Evolutionary conservation across 2,797 vertebrate species (phyloP).

Genomic region (Dendrocincla fuliginosa): DNA sequence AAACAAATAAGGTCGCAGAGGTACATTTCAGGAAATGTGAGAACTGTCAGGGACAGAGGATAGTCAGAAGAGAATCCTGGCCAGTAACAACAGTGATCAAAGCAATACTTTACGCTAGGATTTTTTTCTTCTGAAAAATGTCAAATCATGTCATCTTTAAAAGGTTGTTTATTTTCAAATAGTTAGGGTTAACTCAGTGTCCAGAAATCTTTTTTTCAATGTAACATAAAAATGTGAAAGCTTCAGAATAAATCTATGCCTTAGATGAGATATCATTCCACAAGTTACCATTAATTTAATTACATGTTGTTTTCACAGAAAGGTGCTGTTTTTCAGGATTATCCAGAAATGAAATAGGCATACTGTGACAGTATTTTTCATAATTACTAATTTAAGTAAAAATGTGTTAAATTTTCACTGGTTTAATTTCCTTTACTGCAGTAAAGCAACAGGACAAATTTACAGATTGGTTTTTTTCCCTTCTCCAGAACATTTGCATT

Average conservation of each 20-base stretch:
- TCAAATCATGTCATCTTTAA: not conserved
- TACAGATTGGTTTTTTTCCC: not conserved
- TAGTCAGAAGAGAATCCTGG: not conserved
- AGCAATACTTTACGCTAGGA: not conserved
- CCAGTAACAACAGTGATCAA: not conserved
- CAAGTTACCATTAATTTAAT: not conserved
- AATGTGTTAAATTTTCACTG: not conserved
- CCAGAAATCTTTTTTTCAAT: not conserved
- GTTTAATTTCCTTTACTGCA: not conserved
- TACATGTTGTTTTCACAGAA: conserved; percentile 2
- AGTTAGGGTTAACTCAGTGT: not conserved
- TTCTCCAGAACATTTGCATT: not conserved
- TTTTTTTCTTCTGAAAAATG: not conserved
- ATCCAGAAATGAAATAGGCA: not conserved
- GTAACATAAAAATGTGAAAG: not conserved
- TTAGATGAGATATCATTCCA: not conserved
- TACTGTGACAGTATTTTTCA: not conserved
- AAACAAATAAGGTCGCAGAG: not conserved
- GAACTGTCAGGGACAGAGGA: not conserved
- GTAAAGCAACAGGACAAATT: not conserved
- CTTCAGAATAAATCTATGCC: not conserved
- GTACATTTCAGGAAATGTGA: not conserved
- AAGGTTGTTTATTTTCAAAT: not conserved
- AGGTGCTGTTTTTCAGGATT: not conserved
- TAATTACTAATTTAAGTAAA: not conserved